phyloP scores from a whole-genome alignment of 2,113 vertebrate species.

The Carassius auratus region DNA sequence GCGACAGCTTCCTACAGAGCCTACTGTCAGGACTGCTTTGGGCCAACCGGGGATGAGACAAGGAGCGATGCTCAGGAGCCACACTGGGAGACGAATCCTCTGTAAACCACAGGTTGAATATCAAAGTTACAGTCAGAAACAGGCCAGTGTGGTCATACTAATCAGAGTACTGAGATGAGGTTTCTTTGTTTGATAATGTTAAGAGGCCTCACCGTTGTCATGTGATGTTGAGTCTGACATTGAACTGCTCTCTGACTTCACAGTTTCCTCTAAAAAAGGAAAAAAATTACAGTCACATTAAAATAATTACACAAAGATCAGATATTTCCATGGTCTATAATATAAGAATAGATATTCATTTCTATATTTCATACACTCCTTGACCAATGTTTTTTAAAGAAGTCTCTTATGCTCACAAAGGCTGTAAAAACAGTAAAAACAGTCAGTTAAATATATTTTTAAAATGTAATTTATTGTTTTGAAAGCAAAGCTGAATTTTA shows the following conservation, averaged over 20 bases:
- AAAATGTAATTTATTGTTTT: too few species aligned
- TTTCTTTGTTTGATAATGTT: neutral
- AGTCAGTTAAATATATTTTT: neutral
- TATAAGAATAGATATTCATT: neutral
- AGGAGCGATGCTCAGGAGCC: slow-evolving; percentile 76
- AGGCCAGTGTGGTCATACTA: neutral
- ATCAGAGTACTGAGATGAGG: neutral
- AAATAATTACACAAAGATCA: neutral
- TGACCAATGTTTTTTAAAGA: neutral
- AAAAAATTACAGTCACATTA: slow-evolving; percentile 37
- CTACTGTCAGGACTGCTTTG: slow-evolving; percentile 84
- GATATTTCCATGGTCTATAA: neutral
- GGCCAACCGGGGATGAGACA: slow-evolving; percentile 82
- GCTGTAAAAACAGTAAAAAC: neutral
- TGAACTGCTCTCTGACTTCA: slow-evolving; percentile 87
- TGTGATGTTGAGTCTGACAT: slow-evolving; percentile 86
- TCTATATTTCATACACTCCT: too few species aligned
- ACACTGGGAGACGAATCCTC: slow-evolving; percentile 75
- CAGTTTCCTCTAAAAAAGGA: slow-evolving; percentile 79
- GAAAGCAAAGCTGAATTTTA: neutral
- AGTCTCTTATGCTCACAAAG: neutral
- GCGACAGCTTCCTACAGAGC: slow-evolving; percentile 80
- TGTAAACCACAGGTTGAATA: slow-evolving; percentile 23
- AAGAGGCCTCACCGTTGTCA: slow-evolving; percentile 81
- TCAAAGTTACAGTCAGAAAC: neutral